phyloP scores from a whole-genome alignment of 2,797 vertebrate species.

The Kryptolebias ocellatus region DNA sequence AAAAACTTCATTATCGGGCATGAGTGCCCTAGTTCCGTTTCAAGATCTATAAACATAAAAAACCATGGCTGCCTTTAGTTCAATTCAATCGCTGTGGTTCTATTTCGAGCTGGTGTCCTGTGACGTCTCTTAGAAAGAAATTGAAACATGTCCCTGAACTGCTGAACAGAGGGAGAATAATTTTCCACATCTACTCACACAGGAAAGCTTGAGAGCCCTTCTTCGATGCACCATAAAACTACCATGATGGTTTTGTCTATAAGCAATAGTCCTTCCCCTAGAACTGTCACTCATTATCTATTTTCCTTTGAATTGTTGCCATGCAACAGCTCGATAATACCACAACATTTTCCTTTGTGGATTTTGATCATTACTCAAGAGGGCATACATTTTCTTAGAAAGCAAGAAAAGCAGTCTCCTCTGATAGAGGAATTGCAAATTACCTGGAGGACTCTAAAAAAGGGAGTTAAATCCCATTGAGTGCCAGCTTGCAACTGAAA shows the following conservation, averaged over 20 bases:
- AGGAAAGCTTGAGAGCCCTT: conserved; percentile 16
- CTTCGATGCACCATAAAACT: conserved; percentile 28
- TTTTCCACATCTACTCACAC: conserved; percentile 30
- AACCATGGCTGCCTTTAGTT: conserved; percentile 64
- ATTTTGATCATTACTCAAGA: conserved; percentile 51
- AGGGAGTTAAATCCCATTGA: conserved; percentile 35
- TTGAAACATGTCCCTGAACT: conserved; percentile 53
- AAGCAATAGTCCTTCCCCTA: conserved; percentile 25
- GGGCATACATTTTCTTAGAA: conserved; percentile 47
- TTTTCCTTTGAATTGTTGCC: conserved; percentile 58
- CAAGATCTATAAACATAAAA: conserved; percentile 52
- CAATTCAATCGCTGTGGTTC: conserved; percentile 59
- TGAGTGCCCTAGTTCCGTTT: conserved; percentile 7
- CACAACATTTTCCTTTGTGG: conserved; percentile 45
- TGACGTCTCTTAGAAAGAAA: conserved; percentile 63
- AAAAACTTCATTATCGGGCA: conserved; percentile 11
- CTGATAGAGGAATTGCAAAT: conserved; percentile 36
- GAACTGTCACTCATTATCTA: conserved; percentile 42
- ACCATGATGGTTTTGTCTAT: conserved; percentile 37
- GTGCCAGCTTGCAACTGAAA: conserved; percentile 47
- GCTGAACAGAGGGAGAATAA: conserved; percentile 17
- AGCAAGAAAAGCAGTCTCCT: conserved; percentile 44
- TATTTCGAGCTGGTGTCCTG: conserved; percentile 66
- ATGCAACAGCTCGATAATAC: conserved; percentile 57
- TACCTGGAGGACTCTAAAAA: conserved; percentile 40